Conservation (phyloP, 2,888 invertebrate species). For the Acleris literana region DNA sequence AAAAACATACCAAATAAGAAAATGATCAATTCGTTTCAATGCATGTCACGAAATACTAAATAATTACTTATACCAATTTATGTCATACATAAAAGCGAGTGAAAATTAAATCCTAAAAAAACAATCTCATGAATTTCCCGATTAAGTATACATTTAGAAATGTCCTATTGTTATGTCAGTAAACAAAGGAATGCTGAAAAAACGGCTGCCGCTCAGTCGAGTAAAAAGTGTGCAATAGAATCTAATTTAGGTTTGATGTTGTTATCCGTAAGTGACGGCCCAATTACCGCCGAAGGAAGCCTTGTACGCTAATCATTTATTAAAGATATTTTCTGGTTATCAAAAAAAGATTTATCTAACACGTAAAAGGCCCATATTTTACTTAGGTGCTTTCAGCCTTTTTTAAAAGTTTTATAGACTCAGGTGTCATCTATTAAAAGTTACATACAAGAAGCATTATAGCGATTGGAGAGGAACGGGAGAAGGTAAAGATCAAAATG, state of each 20-base stretch:
- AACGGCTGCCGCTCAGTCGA: neutral
- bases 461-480: too few species aligned
- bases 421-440: too few species aligned
- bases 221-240: constrained; percentile 9
- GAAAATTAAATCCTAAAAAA: neutral
- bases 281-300: neutral
- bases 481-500: too few species aligned
- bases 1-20: neutral
- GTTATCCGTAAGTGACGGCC: constrained; percentile 6
- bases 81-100: neutral
- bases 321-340: neutral
- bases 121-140: neutral
- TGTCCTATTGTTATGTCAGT: neutral
- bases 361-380: too few species aligned
- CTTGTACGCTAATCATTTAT: neutral
- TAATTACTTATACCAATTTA: too few species aligned
- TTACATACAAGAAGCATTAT: too few species aligned
- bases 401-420: too few species aligned
- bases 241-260: constrained; percentile 12
- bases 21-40: too few species aligned
- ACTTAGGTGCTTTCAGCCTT: too few species aligned
- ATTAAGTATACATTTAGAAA: neutral
- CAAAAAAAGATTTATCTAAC: neutral
- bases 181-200: neutral
- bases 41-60: too few species aligned